A percentile compares a stretch with the other conserved stretches of the same genome.
These are phyloP conservation scores for Himalopsyche anomala DNA, from an alignment of 2,888 invertebrate species.

Conservation along the genomic window DNA sequence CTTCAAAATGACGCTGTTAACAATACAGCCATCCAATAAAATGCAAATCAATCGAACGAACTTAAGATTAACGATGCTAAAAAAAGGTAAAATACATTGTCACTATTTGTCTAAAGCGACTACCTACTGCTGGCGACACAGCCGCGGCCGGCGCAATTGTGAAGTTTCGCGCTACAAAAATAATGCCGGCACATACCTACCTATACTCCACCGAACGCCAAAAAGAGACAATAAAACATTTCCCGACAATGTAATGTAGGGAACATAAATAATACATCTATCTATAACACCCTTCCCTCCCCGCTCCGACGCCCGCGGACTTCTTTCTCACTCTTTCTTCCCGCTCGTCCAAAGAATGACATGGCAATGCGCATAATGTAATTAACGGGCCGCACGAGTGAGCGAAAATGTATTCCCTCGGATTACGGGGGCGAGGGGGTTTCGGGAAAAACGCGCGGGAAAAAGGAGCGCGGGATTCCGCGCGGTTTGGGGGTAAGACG, in stretches of 20 bases:
- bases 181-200: slow-evolving; percentile 26
- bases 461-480: slow-evolving; percentile 49
- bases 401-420: slow-evolving; percentile 63
- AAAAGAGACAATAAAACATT: slow-evolving; percentile 65
- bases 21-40: slow-evolving; percentile 3
- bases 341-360: slow-evolving; percentile 65
- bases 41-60: slow-evolving; percentile 17
- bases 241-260: slow-evolving; percentile 64
- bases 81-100: slow-evolving; percentile 3
- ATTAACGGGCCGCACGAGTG: slow-evolving; percentile 66
- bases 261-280: slow-evolving; percentile 65
- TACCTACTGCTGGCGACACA: neutral
- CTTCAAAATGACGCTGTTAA: neutral
- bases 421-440: slow-evolving; percentile 53
- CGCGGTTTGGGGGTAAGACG: slow-evolving; percentile 46
- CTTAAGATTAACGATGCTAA: slow-evolving; percentile 1
- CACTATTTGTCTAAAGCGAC: slow-evolving; percentile 6
- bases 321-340: slow-evolving; percentile 64
- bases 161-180: slow-evolving; percentile 34
- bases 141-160: neutral
- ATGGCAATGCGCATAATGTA: slow-evolving; percentile 66
- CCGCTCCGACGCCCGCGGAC: slow-evolving; percentile 29
- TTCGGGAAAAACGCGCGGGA: slow-evolving; percentile 5
- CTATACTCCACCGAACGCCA: slow-evolving; percentile 41
- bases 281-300: slow-evolving; percentile 55